Base-by-base conservation (phyloP, 2,888 invertebrate species). In the Liopterus haemorrhoidalis region DNA sequence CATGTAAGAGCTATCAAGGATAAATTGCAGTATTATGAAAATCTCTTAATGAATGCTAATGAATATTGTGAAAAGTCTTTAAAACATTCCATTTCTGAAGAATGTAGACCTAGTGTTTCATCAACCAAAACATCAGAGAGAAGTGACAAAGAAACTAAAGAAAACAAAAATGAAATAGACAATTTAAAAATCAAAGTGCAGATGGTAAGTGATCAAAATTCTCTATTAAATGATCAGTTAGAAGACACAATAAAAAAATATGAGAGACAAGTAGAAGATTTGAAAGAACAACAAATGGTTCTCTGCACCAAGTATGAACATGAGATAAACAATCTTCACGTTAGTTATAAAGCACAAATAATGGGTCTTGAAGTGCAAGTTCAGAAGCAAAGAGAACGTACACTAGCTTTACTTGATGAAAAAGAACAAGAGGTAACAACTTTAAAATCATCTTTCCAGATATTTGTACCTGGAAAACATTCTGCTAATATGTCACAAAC, bases 361-460 rank as follows among this genome's bases (percentile, higher is more conserved):
- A 68, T 72, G 8, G 72, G 75, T 27, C 61, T 87, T 41, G 86
- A 89, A 59, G 81, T 83, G 53, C 82, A 87, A 56, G 69, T 85
- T 3, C 73, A 78, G 32, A 81, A 83, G n/a, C 91, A 91, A 60
- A 71, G 92, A 1, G 84, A 85, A 41, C 71, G 91, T 24, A 88
- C 89, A 22, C 70, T 89, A 5, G 76, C 78, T 2, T 66, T 92
- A 16, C 66, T 93, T 22, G 81, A 84, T 11, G 91, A 92, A 57
- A 86, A 89, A 19, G 91, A 92, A 54, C 76, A 75, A 54, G 82
- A 82, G 59, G 79, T 85, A 6, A 69, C 76, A 27, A 74, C 78
- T 0, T 55, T 79, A 31, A 76, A 76, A 57, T 70, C 71, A 14
- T 73, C 74, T 1, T 74, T 76, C 48, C 74, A 75, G 48, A 67